These are phyloP conservation scores for Sprattus sprattus DNA, from an alignment of 2,113 vertebrate species.

Conservation along the genomic window DNA sequence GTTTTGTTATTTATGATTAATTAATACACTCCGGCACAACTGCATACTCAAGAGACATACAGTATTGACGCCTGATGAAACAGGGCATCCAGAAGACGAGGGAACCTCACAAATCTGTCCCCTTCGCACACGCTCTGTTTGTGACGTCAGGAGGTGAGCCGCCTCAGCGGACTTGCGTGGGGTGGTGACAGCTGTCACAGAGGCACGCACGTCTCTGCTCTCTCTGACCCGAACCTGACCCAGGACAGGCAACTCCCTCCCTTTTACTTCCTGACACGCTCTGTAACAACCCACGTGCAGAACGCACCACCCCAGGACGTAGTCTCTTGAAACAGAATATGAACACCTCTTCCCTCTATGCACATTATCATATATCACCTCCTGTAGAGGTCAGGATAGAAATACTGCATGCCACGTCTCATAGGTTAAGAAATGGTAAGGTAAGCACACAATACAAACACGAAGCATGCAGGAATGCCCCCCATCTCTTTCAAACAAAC, in stretches of 20 bases:
- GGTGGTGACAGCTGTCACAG: not conserved
- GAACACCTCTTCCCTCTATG: not conserved
- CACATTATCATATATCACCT: not conserved
- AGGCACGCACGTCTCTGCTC: not conserved
- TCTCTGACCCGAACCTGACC: not conserved
- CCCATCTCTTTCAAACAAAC: not conserved
- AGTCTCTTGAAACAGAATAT: not conserved
- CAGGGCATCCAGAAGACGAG: not conserved
- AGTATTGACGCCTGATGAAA: not conserved
- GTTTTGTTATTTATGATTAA: slow-evolving; percentile 5
- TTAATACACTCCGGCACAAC: not conserved
- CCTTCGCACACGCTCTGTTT: too few species aligned
- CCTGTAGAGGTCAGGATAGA: not conserved
- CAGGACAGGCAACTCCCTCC: not conserved
- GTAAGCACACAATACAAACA: not conserved
- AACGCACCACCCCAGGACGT: not conserved
- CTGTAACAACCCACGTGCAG: not conserved
- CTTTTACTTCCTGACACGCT: not conserved
- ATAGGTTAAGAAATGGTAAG: not conserved
- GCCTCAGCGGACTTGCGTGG: not conserved
- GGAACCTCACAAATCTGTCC: not conserved
- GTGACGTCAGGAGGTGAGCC: not conserved
- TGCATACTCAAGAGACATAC: not conserved
- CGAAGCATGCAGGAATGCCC: not conserved
- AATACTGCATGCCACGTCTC: not conserved